Evolutionary conservation across 2,113 vertebrate species (phyloP), one percentile per base, ranked within the genome.

Genomic region (Ivindomyrus marchei): DNA sequence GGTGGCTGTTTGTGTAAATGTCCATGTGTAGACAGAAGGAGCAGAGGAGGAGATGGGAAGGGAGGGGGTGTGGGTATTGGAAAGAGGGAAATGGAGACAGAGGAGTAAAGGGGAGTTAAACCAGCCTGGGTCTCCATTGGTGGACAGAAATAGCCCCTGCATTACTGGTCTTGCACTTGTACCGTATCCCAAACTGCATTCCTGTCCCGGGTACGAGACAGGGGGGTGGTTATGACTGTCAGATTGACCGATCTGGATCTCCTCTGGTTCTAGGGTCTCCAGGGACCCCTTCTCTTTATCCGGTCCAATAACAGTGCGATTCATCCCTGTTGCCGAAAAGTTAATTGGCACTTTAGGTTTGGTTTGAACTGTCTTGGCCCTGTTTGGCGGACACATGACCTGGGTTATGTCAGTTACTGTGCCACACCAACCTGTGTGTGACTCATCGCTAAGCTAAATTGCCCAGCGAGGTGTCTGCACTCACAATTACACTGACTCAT

Each of bases 131-230:
- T 42, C 90, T 90, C 93, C 77, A 96, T 96, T 96, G 95, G 96
- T 88, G 90, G 93, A 94, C 94, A 95, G 95, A 95, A 96, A 96
- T 96, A 96, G 95, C 31, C 85, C 4, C 36, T 91, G 92, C 91
- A 89, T 11, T 93, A 52, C 90, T 50, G 58, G 62, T 70, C 62
- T 70, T 11, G n/a, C n/a, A 31, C 56, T 70, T 27, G 62, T 70
- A 31, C 50, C 88, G 39, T 89, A 47, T 77, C 66, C 91, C 86
- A 74, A 24, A 24, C 52, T 90, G 86, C 83, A 88, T 89, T 87
- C 52, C 84, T 90, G 39, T 84, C 90, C 36, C 11, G 15, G 86
- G 52, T 74, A 83, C 74, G 74, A 80, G 52, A 11, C 24, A 8
- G 39, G 62, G 85, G 62, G 87, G 27, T n/a, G 45, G 27, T 27